phyloP scores from a whole-genome alignment of 2,113 vertebrate genomes.

The Macquaria australasica region DNA sequence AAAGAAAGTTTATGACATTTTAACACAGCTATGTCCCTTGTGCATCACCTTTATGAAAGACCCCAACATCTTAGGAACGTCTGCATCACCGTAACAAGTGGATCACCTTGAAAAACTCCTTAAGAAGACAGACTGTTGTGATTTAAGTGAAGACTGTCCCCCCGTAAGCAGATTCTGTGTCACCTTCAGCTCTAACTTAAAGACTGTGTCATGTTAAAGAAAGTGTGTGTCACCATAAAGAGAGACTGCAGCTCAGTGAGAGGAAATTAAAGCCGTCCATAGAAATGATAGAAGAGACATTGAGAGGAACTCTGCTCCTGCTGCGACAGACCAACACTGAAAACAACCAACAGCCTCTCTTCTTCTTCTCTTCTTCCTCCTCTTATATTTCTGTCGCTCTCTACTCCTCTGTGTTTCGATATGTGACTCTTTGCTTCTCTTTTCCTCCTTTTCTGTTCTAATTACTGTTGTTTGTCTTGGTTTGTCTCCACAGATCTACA shows the following conservation, averaged over 20 bases:
- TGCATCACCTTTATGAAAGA: background rate
- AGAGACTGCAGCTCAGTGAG: background rate
- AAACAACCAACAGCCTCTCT: background rate
- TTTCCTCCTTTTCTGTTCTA: constrained; percentile 6
- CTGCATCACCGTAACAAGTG: background rate
- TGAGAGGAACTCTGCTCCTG: background rate
- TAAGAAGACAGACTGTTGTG: background rate
- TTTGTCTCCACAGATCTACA: constrained; percentile 6
- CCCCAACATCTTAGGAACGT: background rate
- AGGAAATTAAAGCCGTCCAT: constrained; percentile 15
- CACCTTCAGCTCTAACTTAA: background rate
- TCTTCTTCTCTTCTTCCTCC: background rate
- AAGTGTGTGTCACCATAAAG: background rate
- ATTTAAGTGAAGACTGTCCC: background rate
- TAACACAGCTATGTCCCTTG: background rate
- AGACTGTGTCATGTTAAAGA: background rate
- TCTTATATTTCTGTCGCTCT: background rate
- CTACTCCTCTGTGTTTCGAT: background rate
- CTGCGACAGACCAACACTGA: background rate
- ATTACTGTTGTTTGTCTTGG: constrained; percentile 27
- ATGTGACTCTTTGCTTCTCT: background rate
- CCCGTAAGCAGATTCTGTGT: background rate
- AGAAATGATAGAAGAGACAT: background rate
- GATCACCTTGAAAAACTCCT: constrained; percentile 26
- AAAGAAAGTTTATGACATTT: background rate